A percentile compares a stretch with the other conserved stretches of the same genome.
phyloP scores from a whole-genome alignment of 2,888 invertebrate species.

The Branchipolynoe longqiensis region DNA sequence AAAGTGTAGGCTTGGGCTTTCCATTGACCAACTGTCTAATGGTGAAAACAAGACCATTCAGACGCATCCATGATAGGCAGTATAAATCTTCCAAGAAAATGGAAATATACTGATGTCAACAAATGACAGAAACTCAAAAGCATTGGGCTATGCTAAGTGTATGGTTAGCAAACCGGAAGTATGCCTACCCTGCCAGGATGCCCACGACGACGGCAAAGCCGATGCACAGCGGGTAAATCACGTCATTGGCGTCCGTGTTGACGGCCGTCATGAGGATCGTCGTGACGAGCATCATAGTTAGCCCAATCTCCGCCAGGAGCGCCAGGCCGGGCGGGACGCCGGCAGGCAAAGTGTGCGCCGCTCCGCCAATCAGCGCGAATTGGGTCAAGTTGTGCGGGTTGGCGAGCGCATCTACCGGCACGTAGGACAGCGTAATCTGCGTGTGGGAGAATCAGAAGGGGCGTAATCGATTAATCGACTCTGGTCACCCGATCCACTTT shows the following conservation, averaged over 20 bases:
- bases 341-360: constrained; percentile 27
- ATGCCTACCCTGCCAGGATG: constrained; percentile 79
- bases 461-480: too few species aligned
- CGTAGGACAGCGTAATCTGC: background rate
- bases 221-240: constrained; percentile 80
- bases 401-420: background rate
- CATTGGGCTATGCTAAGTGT: too few species aligned
- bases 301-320: constrained; percentile 54
- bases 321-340: constrained; percentile 54
- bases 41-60: too few species aligned
- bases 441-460: too few species aligned
- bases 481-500: too few species aligned
- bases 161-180: too few species aligned
- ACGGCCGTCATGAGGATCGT: constrained; percentile 81
- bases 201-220: constrained; percentile 80
- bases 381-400: constrained; percentile 55
- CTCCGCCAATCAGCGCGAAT: constrained; percentile 59
- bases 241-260: constrained; percentile 74
- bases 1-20: too few species aligned
- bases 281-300: constrained; percentile 78
- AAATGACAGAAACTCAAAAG: too few species aligned
- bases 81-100: too few species aligned
- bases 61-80: too few species aligned
- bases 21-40: too few species aligned
- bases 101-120: too few species aligned